Base-by-base conservation (phyloP, 1,140 invertebrate genomes). In the Macrostomum lignano region DNA sequence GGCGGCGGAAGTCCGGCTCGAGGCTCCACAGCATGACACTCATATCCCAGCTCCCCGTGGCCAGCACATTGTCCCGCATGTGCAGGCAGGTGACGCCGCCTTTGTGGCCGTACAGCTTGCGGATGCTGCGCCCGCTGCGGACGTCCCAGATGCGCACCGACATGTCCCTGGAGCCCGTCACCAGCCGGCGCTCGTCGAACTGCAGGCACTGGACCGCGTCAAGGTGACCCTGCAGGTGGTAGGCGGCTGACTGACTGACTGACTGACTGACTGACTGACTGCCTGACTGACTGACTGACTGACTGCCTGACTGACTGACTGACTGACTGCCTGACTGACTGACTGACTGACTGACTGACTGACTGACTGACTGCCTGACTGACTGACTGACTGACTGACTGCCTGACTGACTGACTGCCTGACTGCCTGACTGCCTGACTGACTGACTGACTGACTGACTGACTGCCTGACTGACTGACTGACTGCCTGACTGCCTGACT, bases 21-120 rank as follows among this genome's bases (percentile, higher is more conserved):
- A 28, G 9, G 4, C 14, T 15, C 26, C 26, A 28, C 3, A 28
- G 14, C 15, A 28, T 15, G 5, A 28, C 19, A 5, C 14, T 15
- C 9, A 9, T 28, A 9, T 28, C 26, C 26, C 26, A 28, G 15
- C 26, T 17, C 15, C 26, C 26, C 3, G 26, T 15, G 17, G 17
- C 26, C 9, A 28, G 17, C 14, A 28, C 17, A 13, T 28, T 13
- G 17, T 3, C 7, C 14, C 7, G 17, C 14, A 28, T 15, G 17
- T 28, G 14, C 9, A 28, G 9, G 17, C 26, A 28, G 17, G 14
- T 15, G 17, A 28, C 26, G 14, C 14, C 26, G 14, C 26, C 26
- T 9, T 28, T 28, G 9, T 28, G 26, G 17, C 26, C 26, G 9
- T 28, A 28, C 9, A 28, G 4, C 9, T 28, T 28, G 14, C 26